Evolutionary conservation across 2,113 vertebrate species (phyloP), one percentile per base, ranked within the genome.

Genomic region (Campylomormyrus tamandua): DNA sequence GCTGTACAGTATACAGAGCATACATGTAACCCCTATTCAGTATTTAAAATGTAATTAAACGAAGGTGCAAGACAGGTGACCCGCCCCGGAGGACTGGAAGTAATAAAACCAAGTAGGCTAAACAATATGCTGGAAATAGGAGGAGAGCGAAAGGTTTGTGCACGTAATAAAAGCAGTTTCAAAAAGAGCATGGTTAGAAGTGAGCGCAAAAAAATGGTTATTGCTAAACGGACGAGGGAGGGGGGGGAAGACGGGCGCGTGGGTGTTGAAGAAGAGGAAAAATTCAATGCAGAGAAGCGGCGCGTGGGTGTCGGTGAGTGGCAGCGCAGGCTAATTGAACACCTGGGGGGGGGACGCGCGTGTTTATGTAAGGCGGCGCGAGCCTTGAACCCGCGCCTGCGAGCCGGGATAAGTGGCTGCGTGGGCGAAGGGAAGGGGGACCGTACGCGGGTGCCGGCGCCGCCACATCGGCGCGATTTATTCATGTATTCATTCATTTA

Each of bases 301-400:
- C 90, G 94, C 90, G 96, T 96, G 95, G 94, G 96, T 92, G 95
- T 87, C 45, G 93, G 94, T 91, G 93, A 94, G 94, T 93, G 95
- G 91, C 93, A 93, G 90, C 94, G 90, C 91, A 87, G 94, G 93
- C 94, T 92, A 92, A 94, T 91, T 91, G 91, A 92, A 93, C 95
- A 96, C 95, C 95, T 95, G 95, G 94, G 94, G 95, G 95, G 70
- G 83, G 49, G 49, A 21, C 39, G 89, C 31, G 83, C 86, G 84
- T 90, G 90, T 92, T 92, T 93, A 93, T 92, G 94, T 94, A 94
- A 93, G 93, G 91, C 92, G 93, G 91, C 90, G 45, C 90, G 90
- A 90, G 90, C 91, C 91, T 87, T 93, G 92, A 94, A 92, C 92
- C 91, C 87, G 90, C 85, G 92, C 91, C 66, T 90, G 92, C 92